phyloP scores from a whole-genome alignment of 2,797 vertebrate genomes.

The Enteromius anoplus region DNA sequence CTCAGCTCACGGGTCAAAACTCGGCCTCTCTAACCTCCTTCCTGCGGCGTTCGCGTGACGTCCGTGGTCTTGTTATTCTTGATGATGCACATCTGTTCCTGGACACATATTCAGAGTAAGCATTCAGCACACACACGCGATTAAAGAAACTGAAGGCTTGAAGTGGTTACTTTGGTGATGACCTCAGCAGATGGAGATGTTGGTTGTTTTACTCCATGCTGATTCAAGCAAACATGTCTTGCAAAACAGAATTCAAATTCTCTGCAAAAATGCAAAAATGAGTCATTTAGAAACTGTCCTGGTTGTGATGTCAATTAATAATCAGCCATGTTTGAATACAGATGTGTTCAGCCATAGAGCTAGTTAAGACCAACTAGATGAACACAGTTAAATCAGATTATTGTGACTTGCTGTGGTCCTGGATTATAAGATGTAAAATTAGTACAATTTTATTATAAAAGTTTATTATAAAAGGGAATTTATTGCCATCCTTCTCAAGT shows the following conservation, averaged over 20 bases:
- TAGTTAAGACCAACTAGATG: background rate
- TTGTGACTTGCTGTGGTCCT: background rate
- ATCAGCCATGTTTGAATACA: background rate
- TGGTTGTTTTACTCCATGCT: background rate
- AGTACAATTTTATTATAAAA: too few species aligned
- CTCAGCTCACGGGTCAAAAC: slow-evolving; percentile 93
- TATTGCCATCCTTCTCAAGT: too few species aligned
- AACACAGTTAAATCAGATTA: background rate
- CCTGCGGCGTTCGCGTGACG: slow-evolving; percentile 83
- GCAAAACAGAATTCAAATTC: background rate
- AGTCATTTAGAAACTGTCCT: background rate
- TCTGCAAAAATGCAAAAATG: background rate
- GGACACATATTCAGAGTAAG: slow-evolving; percentile 88
- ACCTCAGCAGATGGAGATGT: background rate
- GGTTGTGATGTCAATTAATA: background rate
- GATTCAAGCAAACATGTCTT: background rate
- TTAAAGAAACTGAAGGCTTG: slow-evolving; percentile 24
- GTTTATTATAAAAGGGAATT: too few species aligned
- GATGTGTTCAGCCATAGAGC: background rate
- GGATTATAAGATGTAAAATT: background rate
- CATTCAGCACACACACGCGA: slow-evolving; percentile 43
- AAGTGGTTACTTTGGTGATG: background rate
- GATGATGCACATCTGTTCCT: slow-evolving; percentile 88
- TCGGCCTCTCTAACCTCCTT: slow-evolving; percentile 86
- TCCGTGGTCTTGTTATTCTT: slow-evolving; percentile 84